Base-by-base conservation (phyloP, 2,113 vertebrate species). In the Brienomyrus brachyistius region DNA sequence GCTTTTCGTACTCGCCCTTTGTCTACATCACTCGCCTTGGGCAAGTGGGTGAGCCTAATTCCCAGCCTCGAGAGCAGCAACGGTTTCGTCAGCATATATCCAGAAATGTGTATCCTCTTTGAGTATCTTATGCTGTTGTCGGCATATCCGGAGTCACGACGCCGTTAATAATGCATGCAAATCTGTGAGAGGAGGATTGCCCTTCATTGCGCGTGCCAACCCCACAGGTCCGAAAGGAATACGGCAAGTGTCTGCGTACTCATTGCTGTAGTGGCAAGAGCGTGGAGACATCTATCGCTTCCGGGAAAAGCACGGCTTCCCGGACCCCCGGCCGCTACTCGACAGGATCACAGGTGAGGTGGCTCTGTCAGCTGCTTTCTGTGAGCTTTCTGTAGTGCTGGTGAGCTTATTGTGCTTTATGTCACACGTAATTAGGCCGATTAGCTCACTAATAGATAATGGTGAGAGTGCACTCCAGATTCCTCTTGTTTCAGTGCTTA, bases 221-320 rank as follows among this genome's bases (percentile, higher is more conserved):
- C n/a, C 21, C 82, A 5, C 91, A 99, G 98, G 98, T 99, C 90
- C 97, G 98, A n/a, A 99, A 99, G 94, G 98, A 99, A 92, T 99
- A 99, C 4, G 98, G 98, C 86, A 98, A 98, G 95, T 99, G 98
- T 91, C 96, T 99, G 91, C 97, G 98, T 35, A 98, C 98, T 0
- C 98, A 99, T 91, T 99, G 98, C 93, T 99, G 98, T 95, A 99
- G 98, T 91, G 97, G 98, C 88, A 99, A 98, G 95, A 99, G 97
- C 92, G 98, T 98, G 92, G 98, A 99, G 92, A 99, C 98, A 45
- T 98, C 98, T 74, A 97, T 99, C 0, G 97, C 97, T 92, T 99
- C 98, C 94, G 97, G 97, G 93, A 99, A 99, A 95, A 98, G 97
- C 93, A 98, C 97, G 93, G 97, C 97, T 90, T 98, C 98, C 21